Percentiles rank a stretch among this genome's conserved stretches.
phyloP scores from a whole-genome alignment of 92 coral and sea anemone species.

The Phymanthus crucifer region DNA sequence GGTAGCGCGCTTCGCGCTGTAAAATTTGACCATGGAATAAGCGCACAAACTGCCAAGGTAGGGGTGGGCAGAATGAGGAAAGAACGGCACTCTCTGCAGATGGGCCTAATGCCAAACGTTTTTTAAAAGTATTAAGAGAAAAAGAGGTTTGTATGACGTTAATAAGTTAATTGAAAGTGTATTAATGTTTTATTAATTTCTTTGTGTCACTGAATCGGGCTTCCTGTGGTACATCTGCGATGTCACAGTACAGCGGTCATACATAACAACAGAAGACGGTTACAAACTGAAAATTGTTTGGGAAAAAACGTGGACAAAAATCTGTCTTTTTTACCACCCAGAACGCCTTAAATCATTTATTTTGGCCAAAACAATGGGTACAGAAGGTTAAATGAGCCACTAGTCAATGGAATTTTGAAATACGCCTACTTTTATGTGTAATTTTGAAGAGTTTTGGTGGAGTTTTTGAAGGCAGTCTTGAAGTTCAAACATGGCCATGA shows the following conservation, averaged over 20 bases:
- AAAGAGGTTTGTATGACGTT: too few species aligned
- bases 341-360: neutral
- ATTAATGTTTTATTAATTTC: neutral
- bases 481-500: constrained; percentile 66
- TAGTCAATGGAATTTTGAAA: neutral
- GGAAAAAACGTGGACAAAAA: neutral
- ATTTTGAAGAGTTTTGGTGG: neutral
- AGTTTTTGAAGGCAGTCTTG: constrained; percentile 17
- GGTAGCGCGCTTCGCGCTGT: too few species aligned
- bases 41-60: too few species aligned
- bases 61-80: too few species aligned
- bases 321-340: neutral
- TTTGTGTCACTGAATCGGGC: neutral
- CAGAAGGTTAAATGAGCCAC: neutral
- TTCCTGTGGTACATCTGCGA: neutral
- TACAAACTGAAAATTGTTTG: constrained; percentile 1
- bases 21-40: too few species aligned
- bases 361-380: neutral
- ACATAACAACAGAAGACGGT: constrained; percentile 15
- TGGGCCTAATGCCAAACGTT: too few species aligned
- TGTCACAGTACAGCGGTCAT: neutral
- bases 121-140: too few species aligned
- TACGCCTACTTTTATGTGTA: neutral
- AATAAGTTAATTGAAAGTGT: neutral
- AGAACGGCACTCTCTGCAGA: too few species aligned